Evolutionary conservation across 2,797 vertebrate genomes (phyloP), one percentile per base, ranked within the genome.

Genomic region (Borostomias antarcticus): DNA sequence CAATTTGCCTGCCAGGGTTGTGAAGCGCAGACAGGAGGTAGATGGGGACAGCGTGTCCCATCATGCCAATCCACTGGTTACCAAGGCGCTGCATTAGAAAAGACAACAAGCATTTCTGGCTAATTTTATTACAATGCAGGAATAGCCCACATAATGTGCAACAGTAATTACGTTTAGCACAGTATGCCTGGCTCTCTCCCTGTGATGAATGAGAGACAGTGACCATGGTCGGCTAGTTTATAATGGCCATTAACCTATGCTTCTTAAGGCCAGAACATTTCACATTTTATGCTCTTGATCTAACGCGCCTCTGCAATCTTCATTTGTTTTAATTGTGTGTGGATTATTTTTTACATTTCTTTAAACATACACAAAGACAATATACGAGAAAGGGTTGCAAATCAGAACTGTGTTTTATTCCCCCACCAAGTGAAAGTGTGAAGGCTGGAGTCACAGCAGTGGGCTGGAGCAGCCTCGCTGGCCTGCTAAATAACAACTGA

Each of bases 231-330:
- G 92, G 93, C 92, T 95, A 95, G 94, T 94, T 96, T 95, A 95
- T 91, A 96, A 97, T 96, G 94, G 91, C 94, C 96, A 97, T 98
- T 95, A 98, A 94, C 93, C 91, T 90, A 96, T 93, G 96, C 95
- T 95, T 94, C 95, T 96, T 95, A 97, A 85, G 91, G 93, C 94
- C 96, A 98, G 94, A 98, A 97, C 95, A 98, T 98, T 94, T 94
- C 94, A 93, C 91, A 96, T 98, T 97, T 97, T 97, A 95, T 98
- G 96, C 95, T 95, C 95, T 93, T 96, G 94, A 94, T 94, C 90
- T 87, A 94, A 90, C 92, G 89, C 91, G 83, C 93, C 92, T 81
- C 92, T 91, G 91, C 92, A 92, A 93, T 94, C 95, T 93, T 93
- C 92, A 92, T 94, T 93, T 90, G 94, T 94, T 94, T 96, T 95